Conservation (phyloP, 2,888 invertebrate genomes). For the Anarsia innoxiella region DNA sequence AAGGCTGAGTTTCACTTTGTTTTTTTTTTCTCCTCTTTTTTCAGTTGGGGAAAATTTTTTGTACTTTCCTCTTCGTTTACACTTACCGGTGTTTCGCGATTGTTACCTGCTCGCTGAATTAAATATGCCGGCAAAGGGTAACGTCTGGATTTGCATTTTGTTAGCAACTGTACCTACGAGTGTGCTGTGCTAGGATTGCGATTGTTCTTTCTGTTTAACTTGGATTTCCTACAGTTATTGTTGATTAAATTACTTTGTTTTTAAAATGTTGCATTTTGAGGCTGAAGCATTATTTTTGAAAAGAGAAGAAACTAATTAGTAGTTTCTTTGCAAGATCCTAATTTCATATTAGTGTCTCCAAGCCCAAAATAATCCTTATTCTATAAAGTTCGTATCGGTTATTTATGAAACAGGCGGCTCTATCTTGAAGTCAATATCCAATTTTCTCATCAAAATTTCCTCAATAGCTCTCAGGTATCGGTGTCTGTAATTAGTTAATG, state of each 20-base stretch:
- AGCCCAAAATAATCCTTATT: too few relatives aligned
- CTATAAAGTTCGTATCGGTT: too few relatives aligned
- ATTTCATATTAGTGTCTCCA: too few relatives aligned
- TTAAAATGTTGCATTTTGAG: too few relatives aligned
- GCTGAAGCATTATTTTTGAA: too few relatives aligned
- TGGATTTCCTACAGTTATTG: constrained; percentile 27
- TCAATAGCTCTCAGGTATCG: too few relatives aligned
- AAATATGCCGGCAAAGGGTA: constrained; percentile 71
- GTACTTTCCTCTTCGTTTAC: constrained; percentile 70
- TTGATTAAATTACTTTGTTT: too few relatives aligned
- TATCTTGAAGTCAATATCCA: too few relatives aligned
- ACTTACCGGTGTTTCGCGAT: constrained; percentile 68
- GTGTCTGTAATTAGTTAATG: constrained; percentile 72
- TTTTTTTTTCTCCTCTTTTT: constrained; percentile 52
- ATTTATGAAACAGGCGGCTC: too few relatives aligned
- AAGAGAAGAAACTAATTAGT: too few relatives aligned
- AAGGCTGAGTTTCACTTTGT: constrained; percentile 72
- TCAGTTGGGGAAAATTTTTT: constrained; percentile 52
- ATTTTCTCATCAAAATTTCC: too few relatives aligned
- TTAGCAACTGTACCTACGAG: constrained; percentile 50
- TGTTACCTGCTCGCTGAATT: constrained; percentile 68
- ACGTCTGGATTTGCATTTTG: constrained; percentile 68
- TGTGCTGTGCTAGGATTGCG: constrained; percentile 43
- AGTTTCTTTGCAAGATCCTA: too few relatives aligned
- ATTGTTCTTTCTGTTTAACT: constrained; percentile 40